Percentiles rank a stretch among this genome's conserved stretches.
These are phyloP conservation scores for Sipunculus nudus DNA, from an alignment of 2,888 invertebrate species.

Conservation along the genomic window DNA sequence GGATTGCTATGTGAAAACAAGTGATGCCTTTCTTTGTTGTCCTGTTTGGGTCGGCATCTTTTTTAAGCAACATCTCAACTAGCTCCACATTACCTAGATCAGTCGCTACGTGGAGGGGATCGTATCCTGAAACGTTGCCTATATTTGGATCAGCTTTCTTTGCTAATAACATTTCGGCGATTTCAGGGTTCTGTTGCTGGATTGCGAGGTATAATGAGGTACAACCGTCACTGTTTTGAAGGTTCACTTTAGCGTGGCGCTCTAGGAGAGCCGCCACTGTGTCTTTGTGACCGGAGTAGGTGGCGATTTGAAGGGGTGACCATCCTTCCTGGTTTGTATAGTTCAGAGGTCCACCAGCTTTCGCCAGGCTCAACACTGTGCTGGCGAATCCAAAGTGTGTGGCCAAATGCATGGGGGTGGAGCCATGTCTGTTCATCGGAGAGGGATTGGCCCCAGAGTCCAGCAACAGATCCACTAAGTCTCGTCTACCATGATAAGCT, in stretches of 20 bases:
- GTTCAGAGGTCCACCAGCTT: not conserved
- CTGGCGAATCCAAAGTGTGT: slow-evolving; percentile 18
- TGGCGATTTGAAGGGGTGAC: slow-evolving; percentile 32
- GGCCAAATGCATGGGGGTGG: slow-evolving; percentile 19
- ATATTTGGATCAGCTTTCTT: slow-evolving; percentile 9
- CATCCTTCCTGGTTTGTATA: slow-evolving; percentile 19
- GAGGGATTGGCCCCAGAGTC: slow-evolving; percentile 4
- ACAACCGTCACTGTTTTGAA: slow-evolving; percentile 20
- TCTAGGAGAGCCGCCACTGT: slow-evolving; percentile 15
- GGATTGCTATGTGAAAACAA: slow-evolving; percentile 20
- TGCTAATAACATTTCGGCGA: slow-evolving; percentile 11
- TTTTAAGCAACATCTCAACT: slow-evolving; percentile 4
- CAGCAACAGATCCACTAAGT: slow-evolving; percentile 23
- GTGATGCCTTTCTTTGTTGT: slow-evolving; percentile 10
- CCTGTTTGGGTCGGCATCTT: slow-evolving; percentile 12
- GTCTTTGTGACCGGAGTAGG: slow-evolving; percentile 25
- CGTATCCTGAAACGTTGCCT: slow-evolving; percentile 15
- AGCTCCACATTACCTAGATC: slow-evolving; percentile 14
- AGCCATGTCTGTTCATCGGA: slow-evolving; percentile 10
- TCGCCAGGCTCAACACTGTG: not conserved
- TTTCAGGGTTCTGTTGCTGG: slow-evolving; percentile 18
- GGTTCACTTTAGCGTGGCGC: slow-evolving; percentile 12
- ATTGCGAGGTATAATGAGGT: slow-evolving; percentile 36
- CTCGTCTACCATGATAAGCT: slow-evolving; percentile 13
- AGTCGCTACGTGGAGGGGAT: slow-evolving; percentile 24